Percentiles rank a stretch among this genome's conserved stretches.
phyloP scores from a whole-genome alignment of 2,113 vertebrate species.

The Chelonoidis abingdonii region DNA sequence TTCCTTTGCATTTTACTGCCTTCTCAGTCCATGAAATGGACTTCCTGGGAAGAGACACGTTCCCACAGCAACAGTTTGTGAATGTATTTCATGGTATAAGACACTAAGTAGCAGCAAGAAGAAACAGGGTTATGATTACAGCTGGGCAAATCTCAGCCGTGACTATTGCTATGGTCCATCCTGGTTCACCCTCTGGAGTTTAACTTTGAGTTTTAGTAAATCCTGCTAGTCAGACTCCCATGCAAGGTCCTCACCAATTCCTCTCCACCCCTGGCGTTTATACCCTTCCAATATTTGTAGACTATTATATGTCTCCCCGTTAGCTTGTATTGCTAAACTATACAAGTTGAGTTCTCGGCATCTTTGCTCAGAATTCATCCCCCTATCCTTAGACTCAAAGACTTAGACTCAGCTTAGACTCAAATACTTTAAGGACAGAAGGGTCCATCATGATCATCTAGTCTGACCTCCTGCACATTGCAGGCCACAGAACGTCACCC shows the following conservation, averaged over 20 bases:
- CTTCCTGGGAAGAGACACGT: neutral
- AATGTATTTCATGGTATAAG: neutral
- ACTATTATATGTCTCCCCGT: neutral
- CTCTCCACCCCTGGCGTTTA: neutral
- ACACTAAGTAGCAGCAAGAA: conserved; percentile 22
- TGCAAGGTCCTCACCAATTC: neutral
- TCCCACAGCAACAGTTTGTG: neutral
- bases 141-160: neutral
- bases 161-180: conserved; percentile 26
- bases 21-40: conserved; percentile 23
- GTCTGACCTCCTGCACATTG: neutral
- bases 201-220: neutral
- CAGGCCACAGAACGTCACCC: neutral
- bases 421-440: neutral
- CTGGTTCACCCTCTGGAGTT: conserved; percentile 45
- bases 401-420: neutral
- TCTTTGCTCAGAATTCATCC: neutral
- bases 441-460: neutral
- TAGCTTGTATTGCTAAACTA: neutral
- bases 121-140: conserved; percentile 18
- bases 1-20: neutral
- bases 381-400: neutral
- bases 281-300: neutral
- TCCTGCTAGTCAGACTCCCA: neutral
- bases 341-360: neutral